Conservation (phyloP, 2,113 vertebrate genomes). For the Rhea pennata region DNA sequence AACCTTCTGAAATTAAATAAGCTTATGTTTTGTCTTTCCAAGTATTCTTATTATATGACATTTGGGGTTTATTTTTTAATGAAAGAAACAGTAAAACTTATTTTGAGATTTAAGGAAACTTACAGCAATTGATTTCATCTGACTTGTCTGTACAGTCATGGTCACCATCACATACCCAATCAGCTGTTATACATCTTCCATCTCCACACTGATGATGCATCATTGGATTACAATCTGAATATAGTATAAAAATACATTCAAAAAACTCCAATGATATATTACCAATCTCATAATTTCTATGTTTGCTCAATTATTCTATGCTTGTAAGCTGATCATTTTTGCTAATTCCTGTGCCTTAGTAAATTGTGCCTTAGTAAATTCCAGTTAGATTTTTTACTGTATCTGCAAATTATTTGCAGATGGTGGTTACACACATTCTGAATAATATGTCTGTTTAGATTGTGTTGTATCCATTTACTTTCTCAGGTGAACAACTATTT, state of each 20-base stretch:
- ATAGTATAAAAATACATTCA: background rate
- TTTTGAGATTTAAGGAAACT: constrained; percentile 67
- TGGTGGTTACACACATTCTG: background rate
- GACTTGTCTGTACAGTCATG: constrained; percentile 94
- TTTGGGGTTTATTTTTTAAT: background rate
- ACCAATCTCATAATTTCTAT: background rate
- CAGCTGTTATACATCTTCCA: constrained; percentile 86
- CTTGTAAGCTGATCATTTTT: background rate
- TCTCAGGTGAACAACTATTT: background rate
- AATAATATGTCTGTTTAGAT: background rate
- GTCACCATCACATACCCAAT: constrained; percentile 96
- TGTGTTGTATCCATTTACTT: background rate
- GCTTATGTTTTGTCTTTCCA: background rate
- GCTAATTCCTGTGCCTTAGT: background rate
- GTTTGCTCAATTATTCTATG: background rate
- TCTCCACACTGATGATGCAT: constrained; percentile 88
- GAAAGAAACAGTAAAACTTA: background rate
- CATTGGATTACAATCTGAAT: constrained; percentile 81
- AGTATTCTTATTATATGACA: background rate
- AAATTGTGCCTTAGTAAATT: background rate
- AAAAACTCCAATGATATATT: background rate
- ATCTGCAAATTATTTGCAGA: background rate
- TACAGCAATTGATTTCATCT: constrained; percentile 96
- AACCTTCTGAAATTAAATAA: background rate
- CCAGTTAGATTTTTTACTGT: background rate